Base-by-base conservation (phyloP, 2,113 vertebrate genomes). In the Mormyrus lacerda region DNA sequence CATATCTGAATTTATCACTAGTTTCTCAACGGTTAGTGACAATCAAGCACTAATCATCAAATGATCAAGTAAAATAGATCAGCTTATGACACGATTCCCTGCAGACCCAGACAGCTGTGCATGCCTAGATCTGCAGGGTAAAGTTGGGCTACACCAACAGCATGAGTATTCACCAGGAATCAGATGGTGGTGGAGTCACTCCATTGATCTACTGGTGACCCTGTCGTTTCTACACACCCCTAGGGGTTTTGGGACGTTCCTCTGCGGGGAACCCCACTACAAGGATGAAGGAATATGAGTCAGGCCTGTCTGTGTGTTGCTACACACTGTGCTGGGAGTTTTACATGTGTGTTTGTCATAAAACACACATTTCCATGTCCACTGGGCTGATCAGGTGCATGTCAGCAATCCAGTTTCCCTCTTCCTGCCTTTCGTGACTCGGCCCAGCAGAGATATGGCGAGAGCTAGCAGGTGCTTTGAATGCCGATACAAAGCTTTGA, bases 401-500 rank as follows among this genome's bases (percentile, higher is more conserved):
- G 39, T 2, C 76, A 35, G 76, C 35, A 17, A 2, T 82, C 39
- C 31, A 3, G 76, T 44, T 82, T 42, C 76, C 21, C 42, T 39
- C 19, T 21, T 17, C 10, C 2, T 19, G 35, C 42, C 82, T 88
- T 87, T 27, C 27, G 4, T 19, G 53, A 65, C 27, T 86, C 48
- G 47, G 35, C 24, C 35, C 0, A 50, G 55, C 65, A 55, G 50
- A 58, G 19, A 39, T 10, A 15, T 7, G 35, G 42, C 42, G 24
- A 24, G 45, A 21, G 19, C 53, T 31, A 88, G 83, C 89, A 89
- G 65, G 48, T 19, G 39, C 42, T 53, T 24, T 61, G 44, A 31
- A 47, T 10, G 79, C 88, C 69, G 73, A 90, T 87, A 87, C 87
- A 31, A 85, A 44, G n/a, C 31, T 42, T 89, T 84, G 76, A 91